phyloP scores from a whole-genome alignment of 2,888 invertebrate species.

The Stenchaetothrips biformis region DNA sequence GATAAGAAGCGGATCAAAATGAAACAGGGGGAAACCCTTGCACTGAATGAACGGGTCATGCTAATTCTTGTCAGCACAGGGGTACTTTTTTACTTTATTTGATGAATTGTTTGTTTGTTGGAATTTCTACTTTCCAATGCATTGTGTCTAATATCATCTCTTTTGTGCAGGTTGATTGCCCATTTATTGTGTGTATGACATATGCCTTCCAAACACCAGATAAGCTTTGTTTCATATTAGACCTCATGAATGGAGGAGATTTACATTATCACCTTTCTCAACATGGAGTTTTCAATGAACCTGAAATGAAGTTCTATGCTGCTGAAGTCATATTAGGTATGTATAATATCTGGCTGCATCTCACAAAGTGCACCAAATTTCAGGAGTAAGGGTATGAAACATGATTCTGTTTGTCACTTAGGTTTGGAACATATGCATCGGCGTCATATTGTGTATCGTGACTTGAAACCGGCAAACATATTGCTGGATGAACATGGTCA shows the following conservation, averaged over 20 bases:
- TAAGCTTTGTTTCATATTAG: conserved; percentile 98
- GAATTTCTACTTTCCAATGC: neutral
- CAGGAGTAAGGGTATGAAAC: neutral
- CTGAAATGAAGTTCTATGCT: conserved; percentile 98
- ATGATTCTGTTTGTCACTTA: conserved; percentile 43
- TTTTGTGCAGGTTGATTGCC: conserved; percentile 81
- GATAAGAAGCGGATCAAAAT: conserved; percentile 99
- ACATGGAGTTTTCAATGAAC: conserved; percentile 97
- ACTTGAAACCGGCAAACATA: conserved; percentile 96
- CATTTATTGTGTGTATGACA: conserved; percentile 99
- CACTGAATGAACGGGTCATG: conserved; percentile 99
- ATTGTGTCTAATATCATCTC: conserved; percentile 30
- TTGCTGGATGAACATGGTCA: conserved; percentile 98
- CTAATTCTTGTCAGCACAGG: conserved; percentile 98
- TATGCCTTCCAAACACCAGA: conserved; percentile 99
- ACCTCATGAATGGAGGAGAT: conserved; percentile 99
- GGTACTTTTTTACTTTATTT: conserved; percentile 50
- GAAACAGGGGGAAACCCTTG: conserved; percentile 98
- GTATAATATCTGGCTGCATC: conserved; percentile 31
- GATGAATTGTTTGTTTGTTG: conserved; percentile 27
- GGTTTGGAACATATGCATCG: conserved; percentile 99
- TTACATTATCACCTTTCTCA: conserved; percentile 98
- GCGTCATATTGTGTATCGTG: conserved; percentile 95
- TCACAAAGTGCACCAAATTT: neutral
- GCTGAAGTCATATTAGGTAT: conserved; percentile 88